Conservation (phyloP, 2,113 vertebrate species). For the Jaculus jaculus region DNA sequence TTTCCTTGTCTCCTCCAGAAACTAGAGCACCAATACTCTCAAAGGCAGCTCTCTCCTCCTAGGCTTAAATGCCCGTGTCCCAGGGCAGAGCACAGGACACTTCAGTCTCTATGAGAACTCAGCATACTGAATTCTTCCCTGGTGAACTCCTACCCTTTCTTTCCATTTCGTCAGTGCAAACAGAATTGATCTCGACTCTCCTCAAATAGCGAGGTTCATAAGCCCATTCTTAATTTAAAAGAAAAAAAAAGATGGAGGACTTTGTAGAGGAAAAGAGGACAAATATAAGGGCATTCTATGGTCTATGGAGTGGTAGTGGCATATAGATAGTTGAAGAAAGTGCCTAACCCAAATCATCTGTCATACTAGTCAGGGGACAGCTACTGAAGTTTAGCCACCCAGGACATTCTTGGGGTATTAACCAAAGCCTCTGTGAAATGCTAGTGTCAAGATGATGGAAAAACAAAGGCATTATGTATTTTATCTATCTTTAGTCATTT, state of each 20-base stretch:
- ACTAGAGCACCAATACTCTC: slow-evolving; percentile 71
- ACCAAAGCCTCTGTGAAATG: slow-evolving; percentile 18
- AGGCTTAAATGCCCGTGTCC: slow-evolving; percentile 58
- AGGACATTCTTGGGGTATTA: neutral
- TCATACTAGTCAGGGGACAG: neutral
- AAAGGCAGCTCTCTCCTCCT: slow-evolving; percentile 57
- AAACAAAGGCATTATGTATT: neutral
- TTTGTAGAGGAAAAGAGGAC: neutral
- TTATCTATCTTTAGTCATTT: slow-evolving; percentile 17
- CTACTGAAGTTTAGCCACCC: neutral
- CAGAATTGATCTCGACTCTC: slow-evolving; percentile 13
- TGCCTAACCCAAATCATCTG: neutral
- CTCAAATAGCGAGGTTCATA: neutral
- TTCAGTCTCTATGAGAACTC: slow-evolving; percentile 75
- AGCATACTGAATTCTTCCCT: slow-evolving; percentile 71
- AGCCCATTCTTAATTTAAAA: neutral
- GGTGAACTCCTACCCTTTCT: slow-evolving; percentile 34
- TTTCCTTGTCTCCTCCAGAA: slow-evolving; percentile 58
- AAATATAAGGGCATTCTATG: neutral
- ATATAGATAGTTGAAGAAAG: slow-evolving; percentile 11
- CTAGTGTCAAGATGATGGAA: neutral
- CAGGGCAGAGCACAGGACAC: slow-evolving; percentile 65
- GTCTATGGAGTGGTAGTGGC: neutral
- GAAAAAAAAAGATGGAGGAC: neutral
- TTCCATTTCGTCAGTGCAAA: neutral